Conservation (phyloP, 37 sponge, comb jelly and placozoan species). For the Aplysina aerophoba region DNA sequence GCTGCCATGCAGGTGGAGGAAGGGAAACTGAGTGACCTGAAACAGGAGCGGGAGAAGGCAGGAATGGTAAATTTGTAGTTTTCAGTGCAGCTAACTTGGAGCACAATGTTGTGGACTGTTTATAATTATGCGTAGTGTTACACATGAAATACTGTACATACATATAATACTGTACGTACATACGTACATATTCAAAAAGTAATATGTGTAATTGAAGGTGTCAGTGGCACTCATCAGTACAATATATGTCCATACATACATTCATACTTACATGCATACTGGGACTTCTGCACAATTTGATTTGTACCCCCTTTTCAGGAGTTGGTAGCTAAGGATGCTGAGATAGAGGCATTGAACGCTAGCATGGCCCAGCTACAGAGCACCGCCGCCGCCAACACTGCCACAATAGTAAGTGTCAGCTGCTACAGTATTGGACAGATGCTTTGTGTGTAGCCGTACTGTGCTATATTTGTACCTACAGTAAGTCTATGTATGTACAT, state of each 20-base stretch:
- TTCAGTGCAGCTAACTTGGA: too few relatives aligned
- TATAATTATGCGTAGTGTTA: neutral
- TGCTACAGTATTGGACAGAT: too few relatives aligned
- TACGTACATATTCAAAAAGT: conserved; percentile 22
- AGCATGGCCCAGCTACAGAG: too few relatives aligned
- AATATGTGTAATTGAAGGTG: conserved; percentile 4
- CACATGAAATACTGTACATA: neutral
- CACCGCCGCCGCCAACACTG: too few relatives aligned
- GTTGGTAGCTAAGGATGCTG: too few relatives aligned
- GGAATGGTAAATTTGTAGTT: conserved; percentile 10
- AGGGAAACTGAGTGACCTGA: neutral
- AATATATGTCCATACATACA: neutral
- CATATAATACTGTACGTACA: neutral
- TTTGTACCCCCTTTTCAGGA: too few relatives aligned
- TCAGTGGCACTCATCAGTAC: neutral
- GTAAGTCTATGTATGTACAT: neutral
- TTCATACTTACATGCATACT: neutral
- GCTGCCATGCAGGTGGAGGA: neutral
- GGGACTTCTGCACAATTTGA: too few relatives aligned
- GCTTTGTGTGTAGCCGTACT: too few relatives aligned
- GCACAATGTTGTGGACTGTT: neutral
- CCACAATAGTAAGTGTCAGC: too few relatives aligned
- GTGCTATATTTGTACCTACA: neutral
- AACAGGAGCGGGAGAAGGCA: neutral
- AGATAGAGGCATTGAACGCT: too few relatives aligned